Conservation (phyloP, 1,140 invertebrate species). For the Papilio polytes region DNA sequence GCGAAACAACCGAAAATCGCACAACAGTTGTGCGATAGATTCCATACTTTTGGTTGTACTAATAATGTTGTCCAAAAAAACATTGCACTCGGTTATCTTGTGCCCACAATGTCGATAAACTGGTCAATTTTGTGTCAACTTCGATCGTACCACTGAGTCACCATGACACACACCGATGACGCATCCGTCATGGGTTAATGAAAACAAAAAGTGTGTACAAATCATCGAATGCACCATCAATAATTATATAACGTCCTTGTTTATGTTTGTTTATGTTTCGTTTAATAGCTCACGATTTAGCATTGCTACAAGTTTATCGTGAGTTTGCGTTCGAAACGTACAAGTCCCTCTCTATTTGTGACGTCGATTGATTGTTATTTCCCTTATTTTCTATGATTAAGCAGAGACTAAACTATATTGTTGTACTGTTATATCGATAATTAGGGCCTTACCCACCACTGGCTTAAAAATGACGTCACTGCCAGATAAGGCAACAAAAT, state of each 20-base stretch:
- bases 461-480: no score
- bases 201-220: constrained; percentile 28
- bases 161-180: constrained; percentile 4
- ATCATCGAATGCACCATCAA: constrained; percentile 11
- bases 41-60: no score
- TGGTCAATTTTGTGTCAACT: constrained; percentile 22
- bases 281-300: neutral
- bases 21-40: no score
- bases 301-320: neutral
- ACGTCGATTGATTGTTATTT: no score
- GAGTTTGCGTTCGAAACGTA: neutral
- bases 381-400: no score
- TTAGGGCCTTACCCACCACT: no score
- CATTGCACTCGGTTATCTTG: neutral
- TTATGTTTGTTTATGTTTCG: constrained; percentile 1
- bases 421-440: no score
- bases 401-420: no score
- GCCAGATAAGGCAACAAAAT: no score
- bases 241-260: neutral
- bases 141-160: constrained; percentile 32
- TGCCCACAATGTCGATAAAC: neutral
- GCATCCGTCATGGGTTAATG: constrained; percentile 24
- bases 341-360: neutral
- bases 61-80: neutral
- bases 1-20: no score